Percentiles rank a stretch among this genome's conserved stretches.
phyloP scores from a whole-genome alignment of 2,888 invertebrate genomes.

The Hecatera dysodea region DNA sequence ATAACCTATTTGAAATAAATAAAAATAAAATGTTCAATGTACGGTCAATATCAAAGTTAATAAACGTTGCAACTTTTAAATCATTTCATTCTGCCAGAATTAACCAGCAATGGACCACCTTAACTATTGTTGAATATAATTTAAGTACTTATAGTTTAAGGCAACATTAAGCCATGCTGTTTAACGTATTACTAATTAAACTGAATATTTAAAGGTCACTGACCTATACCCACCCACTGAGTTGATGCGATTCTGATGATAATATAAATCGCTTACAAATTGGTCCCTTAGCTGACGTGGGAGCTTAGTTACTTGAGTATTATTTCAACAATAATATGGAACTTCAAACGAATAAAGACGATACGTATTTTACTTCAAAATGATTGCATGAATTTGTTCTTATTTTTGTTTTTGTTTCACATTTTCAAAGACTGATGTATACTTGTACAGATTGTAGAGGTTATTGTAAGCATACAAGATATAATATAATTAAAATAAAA shows the following conservation, averaged over 20 bases:
- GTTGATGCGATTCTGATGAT: slow-evolving; percentile 51
- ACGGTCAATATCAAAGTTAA: too few relatives aligned
- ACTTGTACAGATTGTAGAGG: too few relatives aligned
- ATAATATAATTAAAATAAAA: too few relatives aligned
- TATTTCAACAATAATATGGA: neutral
- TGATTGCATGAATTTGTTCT: too few relatives aligned
- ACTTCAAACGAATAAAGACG: neutral
- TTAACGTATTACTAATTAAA: slow-evolving; percentile 51
- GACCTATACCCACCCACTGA: slow-evolving; percentile 36
- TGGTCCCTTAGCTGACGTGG: slow-evolving; percentile 16
- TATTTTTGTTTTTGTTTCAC: too few relatives aligned
- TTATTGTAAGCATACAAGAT: too few relatives aligned
- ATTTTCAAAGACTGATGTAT: too few relatives aligned
- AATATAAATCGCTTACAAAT: slow-evolving; percentile 40
- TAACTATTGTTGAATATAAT: neutral
- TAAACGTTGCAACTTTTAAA: too few relatives aligned
- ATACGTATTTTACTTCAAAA: too few relatives aligned
- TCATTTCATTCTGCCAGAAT: neutral
- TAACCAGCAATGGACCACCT: neutral
- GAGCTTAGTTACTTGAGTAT: slow-evolving; percentile 21
- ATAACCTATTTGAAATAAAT: too few relatives aligned
- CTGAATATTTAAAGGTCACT: slow-evolving; percentile 26
- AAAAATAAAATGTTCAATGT: too few relatives aligned
- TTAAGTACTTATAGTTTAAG: slow-evolving; percentile 18
- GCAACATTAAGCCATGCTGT: slow-evolving; percentile 27